Evolutionary conservation across 2,113 vertebrate species (phyloP), one percentile per base, ranked within the genome.

Genomic region (Erythrocercus mccallii): DNA sequence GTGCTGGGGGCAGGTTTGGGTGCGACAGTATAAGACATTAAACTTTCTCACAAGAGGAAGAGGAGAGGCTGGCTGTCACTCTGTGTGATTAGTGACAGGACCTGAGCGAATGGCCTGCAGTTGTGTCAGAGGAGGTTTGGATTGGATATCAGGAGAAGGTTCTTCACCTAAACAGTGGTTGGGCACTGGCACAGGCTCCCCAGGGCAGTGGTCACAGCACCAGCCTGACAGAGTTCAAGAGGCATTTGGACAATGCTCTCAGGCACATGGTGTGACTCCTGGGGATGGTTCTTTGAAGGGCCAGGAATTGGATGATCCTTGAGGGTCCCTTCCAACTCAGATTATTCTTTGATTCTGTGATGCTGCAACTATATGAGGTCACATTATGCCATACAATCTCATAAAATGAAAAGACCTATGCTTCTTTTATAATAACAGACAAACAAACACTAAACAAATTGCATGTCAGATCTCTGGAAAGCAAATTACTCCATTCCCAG

Each of bases 1-100:
- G 48, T 27, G 28, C 57, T 45, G 66, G 57, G 44, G 13, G 3
- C 22, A 33, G 11, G 3, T 11, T 4, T 38, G 40, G 48, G 40
- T 5, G 6, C 2, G 2, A 6, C 7, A 30, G 0, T 8, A 0
- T 8, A 15, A 37, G 57, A 25, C 57, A 60, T 37, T 60, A 3
- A 58, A 11, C n/a, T 58, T 37, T 58, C 57, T 37, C n/a, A 37
- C 15, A 60, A 37, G 15, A 15, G 5, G 19, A 74, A 37, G 19
- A 47, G 20, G 10, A 56, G 1, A 30, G 5, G 3, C 16, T 30
- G 6, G 1, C 4, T 27, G 17, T 66, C 35, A 16, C 6, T 12
- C 22, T 54, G 14, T 31, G 11, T 66, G 35, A 48, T 9, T 14
- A 5, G 19, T n/a, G 42, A 48, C 35, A 40, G 24, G 4, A 57